phyloP scores from a whole-genome alignment of 2,888 invertebrate genomes.

The Lasioglossum villosulum region DNA sequence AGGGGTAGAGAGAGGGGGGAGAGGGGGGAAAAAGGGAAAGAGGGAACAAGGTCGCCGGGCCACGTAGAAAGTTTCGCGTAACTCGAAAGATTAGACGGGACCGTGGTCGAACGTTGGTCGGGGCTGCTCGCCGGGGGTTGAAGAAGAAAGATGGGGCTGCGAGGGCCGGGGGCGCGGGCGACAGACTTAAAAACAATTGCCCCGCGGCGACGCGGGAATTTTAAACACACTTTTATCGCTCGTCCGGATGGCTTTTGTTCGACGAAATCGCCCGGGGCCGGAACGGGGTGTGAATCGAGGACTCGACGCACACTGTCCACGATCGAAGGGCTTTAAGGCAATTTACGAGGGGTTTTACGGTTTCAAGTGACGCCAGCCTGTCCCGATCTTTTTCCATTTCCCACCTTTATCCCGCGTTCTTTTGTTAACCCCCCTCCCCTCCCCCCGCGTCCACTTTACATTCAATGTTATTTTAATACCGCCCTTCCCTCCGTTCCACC shows the following conservation, averaged over 20 bases:
- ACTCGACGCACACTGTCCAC: constrained; percentile 58
- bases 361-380: constrained; percentile 56
- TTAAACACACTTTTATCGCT: constrained; percentile 79
- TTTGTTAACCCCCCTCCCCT: not conserved
- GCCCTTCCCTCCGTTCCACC: not conserved
- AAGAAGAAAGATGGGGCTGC: not conserved
- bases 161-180: constrained; percentile 60
- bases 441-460: constrained; percentile 26
- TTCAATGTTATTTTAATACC: constrained; percentile 48
- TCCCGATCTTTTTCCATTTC: constrained; percentile 43
- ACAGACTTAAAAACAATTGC: constrained; percentile 79
- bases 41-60: constrained; percentile 27
- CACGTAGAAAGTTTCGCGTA: constrained; percentile 69
- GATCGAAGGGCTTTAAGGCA: constrained; percentile 65
- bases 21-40: too few species aligned
- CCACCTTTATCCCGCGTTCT: constrained; percentile 6
- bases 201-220: constrained; percentile 76
- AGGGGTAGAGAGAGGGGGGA: not conserved
- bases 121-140: not conserved
- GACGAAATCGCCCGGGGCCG: constrained; percentile 46
- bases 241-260: constrained; percentile 63
- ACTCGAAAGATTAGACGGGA: constrained; percentile 76
- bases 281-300: constrained; percentile 51
- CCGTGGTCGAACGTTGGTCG: constrained; percentile 25
- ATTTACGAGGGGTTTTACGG: constrained; percentile 69